A percentile compares a stretch with the other conserved stretches of the same genome.
These are phyloP conservation scores for Sternarchorhynchus goeldii DNA, from an alignment of 2,797 vertebrate species.

Conservation along the genomic window DNA sequence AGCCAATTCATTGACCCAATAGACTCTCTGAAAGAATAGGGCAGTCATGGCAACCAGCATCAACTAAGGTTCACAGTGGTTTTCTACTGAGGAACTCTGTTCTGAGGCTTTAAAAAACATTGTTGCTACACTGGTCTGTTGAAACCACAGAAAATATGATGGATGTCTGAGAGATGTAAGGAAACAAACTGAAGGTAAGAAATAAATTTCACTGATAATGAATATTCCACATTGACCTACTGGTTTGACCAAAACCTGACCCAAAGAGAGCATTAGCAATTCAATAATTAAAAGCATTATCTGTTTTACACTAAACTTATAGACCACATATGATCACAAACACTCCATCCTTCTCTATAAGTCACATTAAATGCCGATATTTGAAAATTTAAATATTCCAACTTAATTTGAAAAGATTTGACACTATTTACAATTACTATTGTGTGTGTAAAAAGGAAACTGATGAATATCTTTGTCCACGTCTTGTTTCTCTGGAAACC, in stretches of 20 bases:
- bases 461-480: too few species aligned
- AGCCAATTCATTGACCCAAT: constrained; percentile 54
- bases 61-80: constrained; percentile 64
- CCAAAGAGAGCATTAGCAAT: too few species aligned
- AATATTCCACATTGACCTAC: background rate
- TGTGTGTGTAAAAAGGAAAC: too few species aligned
- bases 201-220: background rate
- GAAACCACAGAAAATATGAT: constrained; percentile 7
- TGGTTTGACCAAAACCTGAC: too few species aligned
- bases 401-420: too few species aligned
- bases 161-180: background rate
- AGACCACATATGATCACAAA: too few species aligned
- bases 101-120: constrained; percentile 28
- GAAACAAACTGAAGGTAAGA: constrained; percentile 23
- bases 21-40: constrained; percentile 64
- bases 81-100: constrained; percentile 44
- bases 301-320: too few species aligned
- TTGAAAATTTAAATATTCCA: too few species aligned
- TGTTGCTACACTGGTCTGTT: constrained; percentile 1
- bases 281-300: background rate
- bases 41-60: constrained; percentile 73
- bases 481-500: too few species aligned
- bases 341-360: too few species aligned
- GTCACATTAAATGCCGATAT: too few species aligned
- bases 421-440: too few species aligned